Base-by-base conservation (phyloP, 2,888 invertebrate genomes). In the Sphaeridia pumilis region DNA sequence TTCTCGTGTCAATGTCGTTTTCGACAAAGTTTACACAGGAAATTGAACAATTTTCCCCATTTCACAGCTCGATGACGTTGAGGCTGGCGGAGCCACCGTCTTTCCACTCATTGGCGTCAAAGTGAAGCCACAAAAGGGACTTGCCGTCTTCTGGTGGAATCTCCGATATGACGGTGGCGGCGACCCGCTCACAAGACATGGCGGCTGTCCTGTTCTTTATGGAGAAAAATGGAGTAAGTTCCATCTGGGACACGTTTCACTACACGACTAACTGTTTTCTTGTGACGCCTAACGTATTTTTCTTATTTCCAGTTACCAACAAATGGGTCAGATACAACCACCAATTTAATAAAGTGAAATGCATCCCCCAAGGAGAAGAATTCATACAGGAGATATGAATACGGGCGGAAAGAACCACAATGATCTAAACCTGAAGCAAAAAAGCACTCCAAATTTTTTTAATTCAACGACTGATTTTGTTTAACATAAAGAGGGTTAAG, bases 211-310 rank as follows among this genome's bases (percentile, higher is more conserved):
- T 22, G 66, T 67, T 1, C 57, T 67, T 10, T 61, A 61, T n/a
- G 67, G 67, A 41, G 64, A 66, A 34, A 67, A 67, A 60, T 67
- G 67, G 67, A 66, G 65, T 65, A 58, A 58, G 60, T 36, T 25
- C 22, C 3, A 12, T 2, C n/a, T 27, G 7, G 17, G 14, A 28
- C n/a, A n/a, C n/a, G n/a, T n/a, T n/a, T n/a, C n/a, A n/a, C n/a
- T n/a, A n/a, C n/a, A n/a, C n/a, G n/a, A 21, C 14, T 20, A 38
- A 21, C 41, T 46, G 41, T 26, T 48, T 4, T 25, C 1, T 28
- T 48, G n/a, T 52, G 12, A 17, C 12, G 34, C 2, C 21, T 22
- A 45, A 25, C 10, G 14, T 31, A 31, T 14, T 31, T 46, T 46
- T 41, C 42, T 42, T 21, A 17, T 7, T 28, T 53, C 31, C 56